Base-by-base conservation (phyloP, 2,113 vertebrate species). In the Phainopepla nitens region DNA sequence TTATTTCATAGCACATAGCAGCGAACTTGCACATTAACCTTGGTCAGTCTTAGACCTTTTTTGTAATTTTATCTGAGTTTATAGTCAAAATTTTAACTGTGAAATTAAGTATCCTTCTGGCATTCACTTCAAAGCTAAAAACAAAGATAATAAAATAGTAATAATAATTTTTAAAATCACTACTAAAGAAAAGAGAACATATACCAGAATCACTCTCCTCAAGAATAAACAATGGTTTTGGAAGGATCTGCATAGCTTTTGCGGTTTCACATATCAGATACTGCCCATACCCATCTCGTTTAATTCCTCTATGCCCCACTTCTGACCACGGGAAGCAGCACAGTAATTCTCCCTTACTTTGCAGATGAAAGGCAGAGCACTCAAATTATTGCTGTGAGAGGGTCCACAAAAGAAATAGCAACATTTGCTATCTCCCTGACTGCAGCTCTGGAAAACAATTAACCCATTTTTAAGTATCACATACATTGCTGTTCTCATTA, bases 311-410 rank as follows among this genome's bases (percentile, higher is more conserved):
- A 3, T 13, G 17, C 7, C 35, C 58, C 49, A 29, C 31, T 54
- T 65, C 20, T 10, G 0, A 50, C 21, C 23, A 17, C 9, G 23
- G 20, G 44, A 75, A 70, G 15, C n/a, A 50, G 31, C 0, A 0
- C 2, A n/a, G 14, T 27, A 39, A 24, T 54, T 75, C 33, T 66
- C 23, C 33, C 10, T 35, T 27, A 36, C 22, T 39, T 42, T 18
- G 15, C 50, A 77, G 13, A 51, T 11, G 27, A 64, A 65, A 2
- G 2, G 22, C 20, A 36, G 14, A 61, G 42, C 45, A 57, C 28
- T 44, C 5, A 7, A 60, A 49, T 36, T 22, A 62, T 3, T 29
- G 23, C 19, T 68, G 15, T 27, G 19, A 80, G n/a, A 69, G 8
- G 6, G 25, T 17, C 42, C 62, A 21, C 5, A 1, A 41, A 65